phyloP scores from a whole-genome alignment of 2,113 vertebrate genomes.

The Mustela nigripes region DNA sequence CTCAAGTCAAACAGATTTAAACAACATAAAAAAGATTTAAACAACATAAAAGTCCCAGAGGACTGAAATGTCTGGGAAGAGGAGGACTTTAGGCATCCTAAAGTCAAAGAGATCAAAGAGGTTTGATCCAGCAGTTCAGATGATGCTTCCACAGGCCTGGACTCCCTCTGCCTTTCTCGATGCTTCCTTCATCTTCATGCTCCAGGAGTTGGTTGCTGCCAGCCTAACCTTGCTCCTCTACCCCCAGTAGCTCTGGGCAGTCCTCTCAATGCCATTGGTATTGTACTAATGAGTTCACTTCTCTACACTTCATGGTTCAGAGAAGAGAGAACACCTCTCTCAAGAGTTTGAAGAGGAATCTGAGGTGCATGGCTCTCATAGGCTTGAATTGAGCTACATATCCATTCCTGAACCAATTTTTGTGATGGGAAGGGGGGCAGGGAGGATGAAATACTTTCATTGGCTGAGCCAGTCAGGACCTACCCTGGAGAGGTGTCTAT shows the following conservation, averaged over 20 bases:
- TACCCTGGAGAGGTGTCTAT: background rate
- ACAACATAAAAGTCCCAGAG: background rate
- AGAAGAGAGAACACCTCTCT: background rate
- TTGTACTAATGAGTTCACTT: background rate
- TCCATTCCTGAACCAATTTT: background rate
- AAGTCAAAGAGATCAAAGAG: background rate
- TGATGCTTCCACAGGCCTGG: background rate
- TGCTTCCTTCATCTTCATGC: background rate
- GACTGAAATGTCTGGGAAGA: background rate
- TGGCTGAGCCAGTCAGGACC: background rate
- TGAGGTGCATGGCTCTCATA: background rate
- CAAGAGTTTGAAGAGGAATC: background rate
- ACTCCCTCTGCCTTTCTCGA: background rate
- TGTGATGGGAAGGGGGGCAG: background rate
- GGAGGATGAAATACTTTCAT: background rate
- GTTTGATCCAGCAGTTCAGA: conserved; percentile 41
- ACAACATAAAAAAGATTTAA: background rate
- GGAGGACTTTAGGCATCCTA: background rate
- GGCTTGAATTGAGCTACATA: background rate
- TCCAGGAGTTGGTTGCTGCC: background rate
- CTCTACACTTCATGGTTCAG: background rate
- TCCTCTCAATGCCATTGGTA: background rate
- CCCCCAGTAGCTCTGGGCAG: background rate
- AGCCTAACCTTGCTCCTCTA: background rate
- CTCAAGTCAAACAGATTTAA: background rate